Evolutionary conservation across 2,888 invertebrate genomes (phyloP), one percentile per base, ranked within the genome.

Genomic region (Psylliodes chrysocephalus): DNA sequence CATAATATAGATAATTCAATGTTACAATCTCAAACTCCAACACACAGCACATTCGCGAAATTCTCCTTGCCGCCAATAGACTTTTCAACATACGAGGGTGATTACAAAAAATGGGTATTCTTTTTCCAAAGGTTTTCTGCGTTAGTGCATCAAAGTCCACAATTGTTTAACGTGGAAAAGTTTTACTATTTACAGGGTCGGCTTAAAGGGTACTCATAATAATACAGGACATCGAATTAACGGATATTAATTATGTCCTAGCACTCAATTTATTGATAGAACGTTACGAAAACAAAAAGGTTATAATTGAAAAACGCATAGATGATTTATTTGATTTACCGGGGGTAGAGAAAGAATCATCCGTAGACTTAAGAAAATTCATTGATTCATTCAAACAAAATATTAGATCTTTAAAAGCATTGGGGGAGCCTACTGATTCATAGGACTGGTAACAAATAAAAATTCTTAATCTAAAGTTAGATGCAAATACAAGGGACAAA

Each of bases 181-280:
- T 53, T 53, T 53, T 35, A 53, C 10, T 53, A 35, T 12, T 18
- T 53, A 18, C 15, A 53, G 30, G 25, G 28, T n/a, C 14, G 35
- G 12, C 22, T 53, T 15, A n/a, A 35, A 12, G 35, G 18, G 53
- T 38, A 2, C 35, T 38, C 18, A 19, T 18, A 38, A 10, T 53
- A 12, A 51, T 51, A 17, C 15, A 51, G 15, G n/a, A 19, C 6
- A 51, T 30, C 2, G 28, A 3, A 49, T 12, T 49, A 12, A 22
- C 25, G 12, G 7, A 17, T n/a, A 14, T 12, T 10, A 49, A 49
- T 30, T 49, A 49, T 25, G n/a, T 12, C n/a, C 2, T 49, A 22
- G 49, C 49, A n/a, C 28, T 17, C 12, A 6, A 25, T 10, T 28
- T 25, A 8, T 49, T 49, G 15, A 25, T 3, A 7, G 49, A 49